phyloP scores from a whole-genome alignment of 2,797 vertebrate species.

The Limnodromus scolopaceus region DNA sequence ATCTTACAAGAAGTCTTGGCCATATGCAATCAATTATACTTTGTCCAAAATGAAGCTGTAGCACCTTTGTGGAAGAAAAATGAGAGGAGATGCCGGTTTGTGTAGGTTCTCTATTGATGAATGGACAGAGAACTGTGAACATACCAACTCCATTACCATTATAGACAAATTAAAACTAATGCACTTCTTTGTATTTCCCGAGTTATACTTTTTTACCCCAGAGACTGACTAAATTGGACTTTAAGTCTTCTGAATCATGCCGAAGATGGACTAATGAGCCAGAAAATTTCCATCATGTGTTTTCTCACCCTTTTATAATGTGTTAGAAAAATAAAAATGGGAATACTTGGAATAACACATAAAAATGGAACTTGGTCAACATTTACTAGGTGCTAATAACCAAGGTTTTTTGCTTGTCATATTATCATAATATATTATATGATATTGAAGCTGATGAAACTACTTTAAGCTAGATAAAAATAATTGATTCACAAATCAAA shows the following conservation, averaged over 20 bases:
- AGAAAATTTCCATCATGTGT: background rate
- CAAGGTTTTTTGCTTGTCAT: background rate
- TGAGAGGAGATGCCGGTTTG: background rate
- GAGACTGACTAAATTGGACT: background rate
- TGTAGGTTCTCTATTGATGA: conserved; percentile 1
- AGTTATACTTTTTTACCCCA: background rate
- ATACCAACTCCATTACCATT: background rate
- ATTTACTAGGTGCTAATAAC: background rate
- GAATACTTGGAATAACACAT: background rate
- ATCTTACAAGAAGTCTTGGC: background rate
- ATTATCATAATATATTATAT: too few species aligned
- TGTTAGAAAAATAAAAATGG: background rate
- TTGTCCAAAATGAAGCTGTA: background rate
- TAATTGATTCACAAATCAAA: conserved; percentile 38
- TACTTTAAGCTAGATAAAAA: background rate
- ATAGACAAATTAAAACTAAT: conserved; percentile 46
- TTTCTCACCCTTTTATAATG: background rate
- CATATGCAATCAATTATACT: conserved; percentile 18
- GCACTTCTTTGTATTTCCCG: background rate
- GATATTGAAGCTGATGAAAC: background rate
- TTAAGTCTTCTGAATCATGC: background rate
- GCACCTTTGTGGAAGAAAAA: background rate
- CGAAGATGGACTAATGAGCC: background rate
- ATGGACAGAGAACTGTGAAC: background rate
- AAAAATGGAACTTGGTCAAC: background rate